Base-by-base conservation (phyloP, 2,888 invertebrate genomes). In the Sympetrum striolatum region DNA sequence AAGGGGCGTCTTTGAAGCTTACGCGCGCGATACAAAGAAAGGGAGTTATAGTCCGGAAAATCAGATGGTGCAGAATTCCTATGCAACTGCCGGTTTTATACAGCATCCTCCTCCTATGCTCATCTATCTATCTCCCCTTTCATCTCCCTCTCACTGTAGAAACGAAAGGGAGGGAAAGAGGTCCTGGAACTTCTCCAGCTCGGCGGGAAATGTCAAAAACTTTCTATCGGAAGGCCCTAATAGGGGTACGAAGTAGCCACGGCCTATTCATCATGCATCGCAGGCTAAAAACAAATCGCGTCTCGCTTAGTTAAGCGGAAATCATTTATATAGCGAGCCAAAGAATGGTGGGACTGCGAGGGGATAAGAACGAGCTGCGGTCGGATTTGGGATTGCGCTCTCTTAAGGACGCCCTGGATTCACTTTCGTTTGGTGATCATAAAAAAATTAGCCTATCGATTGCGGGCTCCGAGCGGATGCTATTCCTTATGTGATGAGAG, bases 231-330 rank as follows among this genome's bases (percentile, higher is more conserved):
- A 60, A 86, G 86, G 35, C 22, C 35, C 86, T 86, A 86, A 86
- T 86, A 86, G 60, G 86, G 15, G 22, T 86, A 53, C 82, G 8
- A 14, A 82, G 82, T 58, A 35, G 82, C 48, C 82, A 15, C 53
- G 31, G 82, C 53, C 82, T 58, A 58, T 86, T 86, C 86, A 86
- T 58, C 60, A 86, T 35, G 37, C 86, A 37, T 53, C 86, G 58
- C 86, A 60, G 31, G 37, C 58, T 37, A 86, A 86, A 60, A 86
- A 60, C 35, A 53, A 86, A 86, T 86, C 60, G 35, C 58, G 86
- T 86, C 37, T 60, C 60, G 86, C 86, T 86, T 86, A 60, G 86
- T 86, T 86, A 86, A 64, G 60, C 37, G 37, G 86, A 86, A 86
- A 86, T 86, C 60, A 37, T 86, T 64, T 86, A 37, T 86, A 37